Base-by-base conservation (phyloP, 2,888 invertebrate genomes). In the Masnerella sp. region DNA sequence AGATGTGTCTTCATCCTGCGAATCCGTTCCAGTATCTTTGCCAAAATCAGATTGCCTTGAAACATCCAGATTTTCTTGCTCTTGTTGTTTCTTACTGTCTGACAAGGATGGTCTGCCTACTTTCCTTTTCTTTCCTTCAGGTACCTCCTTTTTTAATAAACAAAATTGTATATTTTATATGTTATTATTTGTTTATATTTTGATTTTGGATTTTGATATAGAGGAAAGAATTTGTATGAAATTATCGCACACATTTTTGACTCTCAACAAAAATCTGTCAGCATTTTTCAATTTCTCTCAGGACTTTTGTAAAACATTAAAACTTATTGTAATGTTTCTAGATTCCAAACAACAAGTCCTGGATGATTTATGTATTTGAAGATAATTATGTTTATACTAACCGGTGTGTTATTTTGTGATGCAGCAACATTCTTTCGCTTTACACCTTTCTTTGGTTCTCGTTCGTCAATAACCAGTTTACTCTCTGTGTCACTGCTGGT, bases 221-320 rank as follows among this genome's bases (percentile, higher is more conserved):
- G n/a, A n/a, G n/a, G n/a, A n/a, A n/a, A n/a, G n/a, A n/a, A n/a
- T n/a, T n/a, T 62, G 89, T 90, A 52, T 81, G 88, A 87, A 88
- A 87, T 81, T 83, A 90, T 90, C 90, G 90, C 90, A 89, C 89
- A 88, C 86, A 81, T 81, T 81, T 83, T 82, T 82, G 70, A 84
- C 54, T 34, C 88, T 89, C 75, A n/a, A 86, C 56, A 83, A 87
- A 85, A 83, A 81, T 80, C 82, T 88, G 88, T 90, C 89, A 88
- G 89, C 89, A 83, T 77, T 85, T 85, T 87, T 87, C 85, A 68
- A 56, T 86, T 80, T 52, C 77, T 85, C 76, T 87, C 76, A 87
- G 88, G 85, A 80, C 43, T 52, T 59, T 54, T 22, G 20, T 40
- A 68, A 76, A 80, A 79, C 70, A 70, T 56, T 42, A 28, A 17